Evolutionary conservation across 2,113 vertebrate genomes (phyloP), one percentile per base, ranked within the genome.

Genomic region (Ammospiza nelsoni): DNA sequence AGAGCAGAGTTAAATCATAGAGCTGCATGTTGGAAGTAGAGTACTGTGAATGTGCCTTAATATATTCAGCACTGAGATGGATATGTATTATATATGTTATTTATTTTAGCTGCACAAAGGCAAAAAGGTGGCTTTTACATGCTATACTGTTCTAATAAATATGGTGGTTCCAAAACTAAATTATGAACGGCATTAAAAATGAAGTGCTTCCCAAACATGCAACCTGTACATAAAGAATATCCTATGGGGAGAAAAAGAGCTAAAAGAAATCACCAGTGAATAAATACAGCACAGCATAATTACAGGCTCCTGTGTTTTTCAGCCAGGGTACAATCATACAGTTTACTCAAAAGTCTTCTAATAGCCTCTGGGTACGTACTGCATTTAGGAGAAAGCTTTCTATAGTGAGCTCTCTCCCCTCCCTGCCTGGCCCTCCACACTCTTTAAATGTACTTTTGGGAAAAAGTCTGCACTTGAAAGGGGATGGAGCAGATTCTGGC

Each of bases 101-200:
- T 97, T 96, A 97, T 96, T 94, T 88, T 91, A 96, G 93, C 90
- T 93, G 73, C 93, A 96, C 91, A 97, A 94, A 96, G 92, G 93
- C 95, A 96, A 97, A 97, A 96, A 92, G 77, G 87, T 93, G 91
- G 80, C 92, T 96, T 96, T 96, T 96, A 84, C 61, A 78, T 72
- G 57, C 79, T 78, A 25, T 63, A 57, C 44, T 94, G 63, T 94
- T 94, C 87, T 97, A 93, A 95, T 97, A 97, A 97, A 96, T 95
- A 95, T 37, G 6, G 1, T 39, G 87, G 74, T 76, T 95, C 83
- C 94, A 92, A 92, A 97, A 55, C 52, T 95, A 89, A 96, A 94
- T 96, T 95, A 96, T 75, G 83, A 94, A 94, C 11, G 21, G 61
- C 71, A 82, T 96, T 97, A 96, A 96, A 97, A 95, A 96, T 92